Evolutionary conservation across 2,797 vertebrate species (phyloP).

Genomic region (Catostomus latipinnis): DNA sequence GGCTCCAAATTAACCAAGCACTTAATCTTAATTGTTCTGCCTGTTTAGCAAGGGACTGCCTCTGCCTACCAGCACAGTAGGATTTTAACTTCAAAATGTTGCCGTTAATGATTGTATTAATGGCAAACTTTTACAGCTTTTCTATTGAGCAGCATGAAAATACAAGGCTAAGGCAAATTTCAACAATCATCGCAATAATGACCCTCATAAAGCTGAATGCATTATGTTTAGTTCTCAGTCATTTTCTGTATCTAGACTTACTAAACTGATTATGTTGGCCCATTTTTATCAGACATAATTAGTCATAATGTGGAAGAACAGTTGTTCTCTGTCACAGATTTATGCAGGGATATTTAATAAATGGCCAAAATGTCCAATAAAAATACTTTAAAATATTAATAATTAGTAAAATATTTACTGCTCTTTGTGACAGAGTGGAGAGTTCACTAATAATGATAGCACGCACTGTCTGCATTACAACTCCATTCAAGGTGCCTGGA

Average conservation of each 20-base stretch:
- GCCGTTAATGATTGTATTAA: constrained; percentile 57
- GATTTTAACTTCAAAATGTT: constrained; percentile 58
- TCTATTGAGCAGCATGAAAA: constrained; percentile 33
- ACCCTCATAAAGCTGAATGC: constrained; percentile 27
- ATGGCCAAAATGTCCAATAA: constrained; percentile 2
- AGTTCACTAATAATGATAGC: too few relatives aligned
- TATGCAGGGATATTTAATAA: neutral
- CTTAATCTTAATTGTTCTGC: constrained; percentile 68
- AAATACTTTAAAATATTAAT: neutral
- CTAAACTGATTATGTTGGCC: neutral
- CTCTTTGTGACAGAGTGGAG: neutral
- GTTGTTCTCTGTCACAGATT: neutral
- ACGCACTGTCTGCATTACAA: too few relatives aligned
- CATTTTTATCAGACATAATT: neutral
- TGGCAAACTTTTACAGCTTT: constrained; percentile 50
- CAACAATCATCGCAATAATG: constrained; percentile 40
- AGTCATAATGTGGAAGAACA: neutral
- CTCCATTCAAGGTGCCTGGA: too few relatives aligned
- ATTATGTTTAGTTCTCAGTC: constrained; percentile 8
- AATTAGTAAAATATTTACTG: neutral
- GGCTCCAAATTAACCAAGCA: constrained; percentile 63
- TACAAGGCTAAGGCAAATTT: constrained; percentile 36
- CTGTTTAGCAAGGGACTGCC: constrained; percentile 60
- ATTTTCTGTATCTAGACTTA: constrained; percentile 7
- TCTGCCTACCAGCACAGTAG: constrained; percentile 56